Evolutionary conservation across 2,888 invertebrate genomes (phyloP).

Genomic region (Platynereis dumerilii): DNA sequence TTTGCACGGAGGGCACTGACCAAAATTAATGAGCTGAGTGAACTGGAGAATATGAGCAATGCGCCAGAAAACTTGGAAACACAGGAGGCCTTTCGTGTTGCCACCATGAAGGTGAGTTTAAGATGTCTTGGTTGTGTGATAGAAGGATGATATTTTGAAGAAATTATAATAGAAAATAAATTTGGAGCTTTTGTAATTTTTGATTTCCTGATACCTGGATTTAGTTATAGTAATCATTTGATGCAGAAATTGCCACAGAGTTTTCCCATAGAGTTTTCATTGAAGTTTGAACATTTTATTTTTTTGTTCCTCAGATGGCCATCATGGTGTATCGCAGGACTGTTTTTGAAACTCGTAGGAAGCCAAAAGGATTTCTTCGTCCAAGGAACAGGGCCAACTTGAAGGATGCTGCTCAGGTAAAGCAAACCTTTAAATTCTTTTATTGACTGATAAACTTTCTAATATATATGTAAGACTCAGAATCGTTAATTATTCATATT

Average conservation of each 20-base stretch:
- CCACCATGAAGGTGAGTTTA: conserved; percentile 57
- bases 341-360: conserved; percentile 60
- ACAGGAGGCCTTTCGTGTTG: conserved; percentile 55
- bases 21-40: conserved; percentile 61
- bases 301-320: conserved; percentile 52
- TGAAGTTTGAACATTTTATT: too few relatives aligned
- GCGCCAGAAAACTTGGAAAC: conserved; percentile 42
- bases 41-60: conserved; percentile 56
- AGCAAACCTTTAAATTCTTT: not conserved
- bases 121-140: not conserved
- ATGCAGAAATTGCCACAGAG: too few relatives aligned
- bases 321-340: conserved; percentile 62
- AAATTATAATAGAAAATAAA: too few relatives aligned
- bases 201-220: not conserved
- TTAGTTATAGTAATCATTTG: too few relatives aligned
- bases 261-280: too few relatives aligned
- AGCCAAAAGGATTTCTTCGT: conserved; percentile 59
- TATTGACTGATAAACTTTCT: too few relatives aligned
- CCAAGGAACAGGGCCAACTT: conserved; percentile 61
- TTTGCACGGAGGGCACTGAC: conserved; percentile 60
- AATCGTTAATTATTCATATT: too few relatives aligned
- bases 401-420: conserved; percentile 57
- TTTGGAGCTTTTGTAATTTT: not conserved
- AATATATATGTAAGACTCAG: too few relatives aligned
- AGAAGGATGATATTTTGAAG: too few relatives aligned